Evolutionary conservation across 2,113 vertebrate genomes (phyloP), one percentile per base, ranked within the genome.

Genomic region (Lepus europaeus): DNA sequence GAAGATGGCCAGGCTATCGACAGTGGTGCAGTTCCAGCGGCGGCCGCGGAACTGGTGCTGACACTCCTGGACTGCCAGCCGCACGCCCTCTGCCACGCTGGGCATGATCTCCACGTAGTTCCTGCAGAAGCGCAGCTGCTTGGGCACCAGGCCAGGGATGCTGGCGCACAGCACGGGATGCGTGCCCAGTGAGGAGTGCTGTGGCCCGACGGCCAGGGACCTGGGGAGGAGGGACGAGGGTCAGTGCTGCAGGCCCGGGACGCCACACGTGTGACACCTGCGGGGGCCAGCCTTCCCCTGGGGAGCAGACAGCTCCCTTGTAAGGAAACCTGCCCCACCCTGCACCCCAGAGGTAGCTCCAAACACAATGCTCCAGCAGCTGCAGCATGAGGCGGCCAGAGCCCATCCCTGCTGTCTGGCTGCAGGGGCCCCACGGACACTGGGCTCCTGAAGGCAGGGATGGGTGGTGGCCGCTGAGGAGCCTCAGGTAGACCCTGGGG

Each of bases 71-170:
- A 99, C 99, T 84, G 99, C 99, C 3, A 99, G 99, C 98, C 99
- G 99, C 31, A 99, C 99, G 0, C 99, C 99, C 91, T 99, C 99
- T 0, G 99, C 99, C 93, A 99, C 99, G 0, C 99, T 99, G 97
- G 99, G 99, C 99, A 99, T 99, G 98, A 99, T 99, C 97, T 99
- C 99, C 98, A 99, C 98, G 12, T 99, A 99, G 98, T 99, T 99
- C 90, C 99, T 98, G 96, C 99, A 99, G 98, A 99, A 99, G 11
- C 99, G 99, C 86, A 99, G 98, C 98, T 99, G 99, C 97, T 99
- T 99, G 96, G 99, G 99, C 93, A 99, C 99, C 82, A 99, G 98
- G 49, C 99, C 99, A 0, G 99, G 99, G 96, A 99, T 99, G 95
- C 99, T 99, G 96, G 99, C 99, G 0, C 99, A 99, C 33, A 99